These are phyloP conservation scores for Andricus quercusramuli DNA, from an alignment of 2,888 invertebrate species.

Conservation along the genomic window DNA sequence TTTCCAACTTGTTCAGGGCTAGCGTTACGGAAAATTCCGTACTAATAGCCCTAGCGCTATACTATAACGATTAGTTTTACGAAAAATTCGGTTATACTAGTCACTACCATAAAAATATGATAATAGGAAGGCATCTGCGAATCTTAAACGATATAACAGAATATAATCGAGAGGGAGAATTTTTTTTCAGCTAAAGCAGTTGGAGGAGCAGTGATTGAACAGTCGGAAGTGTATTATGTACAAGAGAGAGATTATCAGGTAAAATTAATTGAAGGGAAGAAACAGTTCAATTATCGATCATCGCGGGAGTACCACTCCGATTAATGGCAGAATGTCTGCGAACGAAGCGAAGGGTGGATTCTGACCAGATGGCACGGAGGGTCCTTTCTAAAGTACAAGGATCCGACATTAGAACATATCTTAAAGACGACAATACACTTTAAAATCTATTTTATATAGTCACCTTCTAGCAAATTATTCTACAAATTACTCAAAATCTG, in stretches of 20 bases:
- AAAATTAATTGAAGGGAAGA: conserved; percentile 35
- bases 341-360: conserved; percentile 44
- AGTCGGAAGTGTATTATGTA: too few species aligned
- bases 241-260: neutral
- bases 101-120: too few species aligned
- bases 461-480: neutral
- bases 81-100: too few species aligned
- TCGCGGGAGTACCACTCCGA: conserved; percentile 34
- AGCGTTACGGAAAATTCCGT: too few species aligned
- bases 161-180: neutral
- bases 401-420: conserved; percentile 28
- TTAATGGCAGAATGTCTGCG: conserved; percentile 42
- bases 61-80: too few species aligned
- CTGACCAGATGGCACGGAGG: conserved; percentile 44
- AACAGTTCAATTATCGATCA: conserved; percentile 42
- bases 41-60: too few species aligned
- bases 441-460: neutral
- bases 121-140: too few species aligned
- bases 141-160: too few species aligned
- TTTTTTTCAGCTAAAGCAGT: neutral
- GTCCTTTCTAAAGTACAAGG: conserved; percentile 16
- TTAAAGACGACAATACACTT: conserved; percentile 18
- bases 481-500: neutral
- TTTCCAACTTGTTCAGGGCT: too few species aligned
- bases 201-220: neutral